Conservation (phyloP, 2,797 vertebrate species). For the Phrynocephalus guinanensis region DNA sequence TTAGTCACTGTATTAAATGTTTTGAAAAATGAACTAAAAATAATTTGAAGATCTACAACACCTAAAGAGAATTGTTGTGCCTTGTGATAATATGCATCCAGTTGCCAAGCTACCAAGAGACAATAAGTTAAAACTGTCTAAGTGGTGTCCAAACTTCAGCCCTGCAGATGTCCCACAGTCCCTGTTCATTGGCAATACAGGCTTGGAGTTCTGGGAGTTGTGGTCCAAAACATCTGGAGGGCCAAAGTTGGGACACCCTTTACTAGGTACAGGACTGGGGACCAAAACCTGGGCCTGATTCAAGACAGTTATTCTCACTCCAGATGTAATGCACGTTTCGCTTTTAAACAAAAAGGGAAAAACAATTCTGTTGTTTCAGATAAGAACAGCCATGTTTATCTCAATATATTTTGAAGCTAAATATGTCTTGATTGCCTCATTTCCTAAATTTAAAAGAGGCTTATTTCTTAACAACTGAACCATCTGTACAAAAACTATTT, state of each 20-base stretch:
- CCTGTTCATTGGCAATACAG: too few species aligned
- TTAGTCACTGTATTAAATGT: too few species aligned
- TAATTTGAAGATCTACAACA: neutral
- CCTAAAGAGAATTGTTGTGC: neutral
- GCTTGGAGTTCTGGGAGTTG: too few species aligned
- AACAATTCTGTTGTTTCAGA: slow-evolving; percentile 21
- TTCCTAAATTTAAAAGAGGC: slow-evolving; percentile 66
- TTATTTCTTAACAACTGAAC: slow-evolving; percentile 65
- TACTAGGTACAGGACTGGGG: neutral
- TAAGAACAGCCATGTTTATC: slow-evolving; percentile 46
- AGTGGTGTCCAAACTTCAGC: neutral
- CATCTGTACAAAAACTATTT: slow-evolving; percentile 69
- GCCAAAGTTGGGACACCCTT: too few species aligned
- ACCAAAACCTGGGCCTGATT: neutral
- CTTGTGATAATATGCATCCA: neutral
- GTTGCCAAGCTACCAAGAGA: too few species aligned
- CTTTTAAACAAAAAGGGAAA: slow-evolving; percentile 1
- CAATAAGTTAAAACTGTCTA: neutral
- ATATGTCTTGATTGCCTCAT: slow-evolving; percentile 65
- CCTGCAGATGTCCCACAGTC: too few species aligned
- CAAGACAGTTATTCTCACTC: neutral
- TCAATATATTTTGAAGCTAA: neutral
- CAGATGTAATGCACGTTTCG: neutral
- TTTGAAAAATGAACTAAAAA: neutral
- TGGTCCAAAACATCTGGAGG: too few species aligned